Evolutionary conservation across 2,888 invertebrate genomes (phyloP).

Genomic region (Rhogogaster chlorosoma): DNA sequence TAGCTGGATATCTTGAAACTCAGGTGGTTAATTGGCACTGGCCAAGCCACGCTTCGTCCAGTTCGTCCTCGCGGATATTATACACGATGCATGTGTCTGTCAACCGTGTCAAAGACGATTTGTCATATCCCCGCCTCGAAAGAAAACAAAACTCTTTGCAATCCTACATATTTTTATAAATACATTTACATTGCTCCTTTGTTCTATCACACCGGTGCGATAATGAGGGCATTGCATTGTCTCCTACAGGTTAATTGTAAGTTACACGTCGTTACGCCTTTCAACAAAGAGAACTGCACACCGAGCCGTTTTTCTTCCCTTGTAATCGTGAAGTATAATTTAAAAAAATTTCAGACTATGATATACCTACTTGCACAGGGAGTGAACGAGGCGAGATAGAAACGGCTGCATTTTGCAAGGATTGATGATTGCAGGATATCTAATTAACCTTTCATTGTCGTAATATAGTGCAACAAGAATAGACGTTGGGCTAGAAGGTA

Average conservation of each 20-base stretch:
- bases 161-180: background rate
- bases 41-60: background rate
- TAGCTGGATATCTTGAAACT: background rate
- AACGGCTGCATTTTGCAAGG: background rate
- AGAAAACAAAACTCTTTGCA: background rate
- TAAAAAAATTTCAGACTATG: background rate
- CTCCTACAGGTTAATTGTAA: background rate
- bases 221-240: background rate
- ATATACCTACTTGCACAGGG: background rate
- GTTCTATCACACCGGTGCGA: background rate
- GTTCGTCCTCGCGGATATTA: background rate
- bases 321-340: background rate
- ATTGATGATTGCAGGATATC: background rate
- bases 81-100: background rate
- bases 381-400: background rate
- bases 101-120: background rate
- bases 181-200: background rate
- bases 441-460: background rate
- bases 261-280: background rate
- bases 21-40: background rate
- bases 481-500: background rate
- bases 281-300: background rate
- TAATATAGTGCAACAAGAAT: background rate
- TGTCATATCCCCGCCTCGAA: background rate
- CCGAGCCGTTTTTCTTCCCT: background rate